Base-by-base conservation (phyloP, 2,797 vertebrate species). In the Xiphophorus birchmanni region DNA sequence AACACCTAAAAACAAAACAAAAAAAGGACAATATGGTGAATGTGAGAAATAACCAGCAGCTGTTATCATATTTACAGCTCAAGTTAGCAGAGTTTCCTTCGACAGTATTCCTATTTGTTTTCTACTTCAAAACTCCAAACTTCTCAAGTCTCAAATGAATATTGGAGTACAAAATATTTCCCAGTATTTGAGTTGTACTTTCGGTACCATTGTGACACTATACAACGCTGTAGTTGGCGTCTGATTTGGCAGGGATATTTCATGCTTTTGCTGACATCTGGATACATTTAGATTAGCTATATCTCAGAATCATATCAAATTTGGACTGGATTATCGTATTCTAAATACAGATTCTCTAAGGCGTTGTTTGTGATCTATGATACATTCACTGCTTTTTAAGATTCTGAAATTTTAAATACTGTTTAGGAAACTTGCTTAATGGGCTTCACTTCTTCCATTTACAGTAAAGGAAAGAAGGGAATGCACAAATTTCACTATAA, bases 171-270 rank as follows among this genome's bases (percentile, higher is more conserved):
- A 65, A 37, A 7, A 71, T n/a, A 5, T n/a, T 69, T 23, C 8
- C 37, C 37, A 69, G 26, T 40, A 69, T 11, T 71, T 42, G 23
- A 26, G 21, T 71, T 71, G 42, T 12, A 71, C n/a, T 71, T 44
- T 10, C 8, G 12, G 40, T 12, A 15, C 23, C 5, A 26, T 26
- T 10, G 5, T 15, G 21, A 44, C 2, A 6, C 26, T 72, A 23
- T 11, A 12, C 37, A 11, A 40, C 0, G 8, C 1, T 4, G 37
- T 26, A 40, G 5, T 69, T 12, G 10, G 10, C 0, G 23, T 69
- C 65, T 42, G 65, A 23, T 69, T 69, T 69, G 65, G 65, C 37
- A 23, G 60, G 60, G 60, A 65, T 37, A 65, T 37, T 65, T 21
- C 17, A 4, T n/a, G 9, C 40, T 13, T 71, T 13, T 71, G 1